Evolutionary conservation across 1,140 invertebrate species (phyloP).

Genomic region (Drosophila repletoides): DNA sequence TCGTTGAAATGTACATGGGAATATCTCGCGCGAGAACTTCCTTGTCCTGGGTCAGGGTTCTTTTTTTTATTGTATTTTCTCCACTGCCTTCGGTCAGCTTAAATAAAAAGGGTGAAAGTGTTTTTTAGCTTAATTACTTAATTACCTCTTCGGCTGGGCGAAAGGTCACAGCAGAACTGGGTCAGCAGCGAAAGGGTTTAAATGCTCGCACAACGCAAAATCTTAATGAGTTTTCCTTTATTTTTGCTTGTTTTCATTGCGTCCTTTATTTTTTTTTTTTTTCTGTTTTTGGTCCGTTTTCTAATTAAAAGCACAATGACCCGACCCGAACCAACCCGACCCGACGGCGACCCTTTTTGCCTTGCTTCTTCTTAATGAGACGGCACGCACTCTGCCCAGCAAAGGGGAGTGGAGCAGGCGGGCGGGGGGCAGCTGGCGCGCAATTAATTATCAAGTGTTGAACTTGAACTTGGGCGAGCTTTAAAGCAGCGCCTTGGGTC

Average conservation of each 20-base stretch:
- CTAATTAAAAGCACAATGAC: slow-evolving; percentile 79
- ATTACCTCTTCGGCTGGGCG: slow-evolving; percentile 42
- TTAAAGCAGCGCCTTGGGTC: slow-evolving; percentile 38
- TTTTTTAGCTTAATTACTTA: slow-evolving; percentile 73
- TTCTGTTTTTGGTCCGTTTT: slow-evolving; percentile 35
- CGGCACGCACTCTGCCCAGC: slow-evolving; percentile 46
- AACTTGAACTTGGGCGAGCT: slow-evolving; percentile 66
- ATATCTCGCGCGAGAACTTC: slow-evolving; percentile 26
- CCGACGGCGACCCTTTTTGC: slow-evolving; percentile 53
- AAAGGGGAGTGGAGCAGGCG: neutral
- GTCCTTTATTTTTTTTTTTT: slow-evolving; percentile 10
- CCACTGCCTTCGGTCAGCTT: neutral
- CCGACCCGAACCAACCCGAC: no score
- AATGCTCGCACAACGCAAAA: slow-evolving; percentile 27
- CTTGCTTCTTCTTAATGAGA: slow-evolving; percentile 46
- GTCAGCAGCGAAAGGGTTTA: slow-evolving; percentile 65
- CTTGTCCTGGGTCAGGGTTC: slow-evolving; percentile 69
- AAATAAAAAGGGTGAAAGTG: slow-evolving; percentile 55
- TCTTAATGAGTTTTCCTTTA: slow-evolving; percentile 72
- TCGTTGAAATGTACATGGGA: no score
- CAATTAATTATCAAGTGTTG: slow-evolving; percentile 78
- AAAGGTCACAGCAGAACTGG: slow-evolving; percentile 51
- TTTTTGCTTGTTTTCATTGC: slow-evolving; percentile 10
- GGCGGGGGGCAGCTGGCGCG: slow-evolving; percentile 18
- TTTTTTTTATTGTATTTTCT: neutral